A percentile compares a stretch with the other conserved stretches of the same genome.
Conservation (phyloP, 2,113 vertebrate species). For the Jaculus jaculus region DNA sequence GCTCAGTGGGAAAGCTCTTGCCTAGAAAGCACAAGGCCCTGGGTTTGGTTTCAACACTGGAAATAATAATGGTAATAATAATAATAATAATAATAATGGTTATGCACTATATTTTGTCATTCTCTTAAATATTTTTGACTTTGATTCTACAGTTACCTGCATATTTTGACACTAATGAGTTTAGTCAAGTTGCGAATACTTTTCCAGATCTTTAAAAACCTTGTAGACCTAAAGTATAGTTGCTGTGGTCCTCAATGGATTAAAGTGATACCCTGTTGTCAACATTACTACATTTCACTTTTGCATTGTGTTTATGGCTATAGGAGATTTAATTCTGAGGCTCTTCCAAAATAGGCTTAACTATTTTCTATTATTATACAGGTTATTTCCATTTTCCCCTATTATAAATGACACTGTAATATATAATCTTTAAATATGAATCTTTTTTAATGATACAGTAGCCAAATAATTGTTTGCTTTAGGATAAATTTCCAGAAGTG, state of each 20-base stretch:
- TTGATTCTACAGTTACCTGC: constrained; percentile 37
- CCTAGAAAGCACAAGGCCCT: too few species aligned
- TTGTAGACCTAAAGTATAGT: not conserved
- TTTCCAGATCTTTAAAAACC: not conserved
- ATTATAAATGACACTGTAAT: not conserved
- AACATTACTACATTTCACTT: not conserved
- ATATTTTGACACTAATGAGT: constrained; percentile 15
- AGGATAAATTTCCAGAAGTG: constrained; percentile 15
- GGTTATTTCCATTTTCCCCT: not conserved
- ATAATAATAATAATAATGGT: not conserved
- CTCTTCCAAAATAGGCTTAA: constrained; percentile 9
- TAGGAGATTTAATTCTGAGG: constrained; percentile 28
- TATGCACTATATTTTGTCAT: not conserved
- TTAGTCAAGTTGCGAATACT: not conserved
- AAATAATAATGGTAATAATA: not conserved
- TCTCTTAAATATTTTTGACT: not conserved
- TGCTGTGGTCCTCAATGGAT: not conserved
- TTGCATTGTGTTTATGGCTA: not conserved
- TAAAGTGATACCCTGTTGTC: not conserved
- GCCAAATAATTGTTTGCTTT: not conserved
- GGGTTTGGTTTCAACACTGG: not conserved
- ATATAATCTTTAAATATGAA: not conserved
- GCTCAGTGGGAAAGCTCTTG: too few species aligned
- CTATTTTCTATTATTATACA: not conserved
- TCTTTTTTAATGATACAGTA: not conserved